phyloP scores from a whole-genome alignment of 2,113 vertebrate species.

The Mustela lutreola region DNA sequence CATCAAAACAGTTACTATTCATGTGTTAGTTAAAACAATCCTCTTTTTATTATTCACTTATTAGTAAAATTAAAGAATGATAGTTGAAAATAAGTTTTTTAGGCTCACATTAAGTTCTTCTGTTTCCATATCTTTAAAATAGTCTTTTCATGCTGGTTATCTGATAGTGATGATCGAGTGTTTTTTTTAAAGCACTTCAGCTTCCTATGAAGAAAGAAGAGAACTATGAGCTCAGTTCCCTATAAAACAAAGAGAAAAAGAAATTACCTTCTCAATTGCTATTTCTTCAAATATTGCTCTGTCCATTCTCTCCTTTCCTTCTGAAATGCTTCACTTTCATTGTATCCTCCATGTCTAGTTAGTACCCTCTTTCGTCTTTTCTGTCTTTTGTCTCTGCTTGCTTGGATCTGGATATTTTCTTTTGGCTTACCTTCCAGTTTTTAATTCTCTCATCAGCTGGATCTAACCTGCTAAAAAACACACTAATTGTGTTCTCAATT shows the following conservation, averaged over 20 bases:
- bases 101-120: neutral
- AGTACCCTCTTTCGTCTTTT: neutral
- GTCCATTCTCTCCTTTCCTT: neutral
- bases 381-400: neutral
- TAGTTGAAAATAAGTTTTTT: neutral
- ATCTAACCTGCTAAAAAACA: neutral
- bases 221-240: no score
- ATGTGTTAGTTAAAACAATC: neutral
- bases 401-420: neutral
- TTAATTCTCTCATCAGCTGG: neutral
- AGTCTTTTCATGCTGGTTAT: neutral
- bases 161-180: neutral
- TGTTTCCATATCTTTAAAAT: neutral
- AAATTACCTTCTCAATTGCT: neutral
- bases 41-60: neutral
- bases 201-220: neutral
- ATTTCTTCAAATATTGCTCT: neutral
- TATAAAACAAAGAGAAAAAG: neutral
- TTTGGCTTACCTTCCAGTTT: neutral
- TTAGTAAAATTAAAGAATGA: neutral
- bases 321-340: neutral
- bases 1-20: neutral
- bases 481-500: neutral
- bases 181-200: neutral
- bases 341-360: neutral